Evolutionary conservation across 2,797 vertebrate genomes (phyloP).

Genomic region (Salarias fasciatus): DNA sequence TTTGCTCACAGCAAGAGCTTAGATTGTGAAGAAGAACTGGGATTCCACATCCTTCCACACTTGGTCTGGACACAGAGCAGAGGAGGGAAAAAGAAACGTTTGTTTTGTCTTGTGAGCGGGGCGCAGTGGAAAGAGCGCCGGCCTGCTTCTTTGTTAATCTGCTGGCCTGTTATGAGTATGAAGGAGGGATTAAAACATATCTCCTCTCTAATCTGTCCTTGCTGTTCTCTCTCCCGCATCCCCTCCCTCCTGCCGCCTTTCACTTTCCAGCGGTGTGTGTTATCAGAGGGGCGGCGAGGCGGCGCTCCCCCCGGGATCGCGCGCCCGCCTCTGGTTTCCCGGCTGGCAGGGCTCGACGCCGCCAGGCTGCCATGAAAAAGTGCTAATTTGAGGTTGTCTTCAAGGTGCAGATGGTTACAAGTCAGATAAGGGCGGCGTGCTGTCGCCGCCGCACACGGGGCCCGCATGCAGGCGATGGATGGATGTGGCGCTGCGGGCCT

Average conservation of each 20-base stretch:
- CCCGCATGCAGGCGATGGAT: conserved; percentile 31
- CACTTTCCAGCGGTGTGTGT: conserved; percentile 53
- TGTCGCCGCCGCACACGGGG: conserved; percentile 8
- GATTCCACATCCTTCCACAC: too few relatives aligned
- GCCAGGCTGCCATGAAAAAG: conserved; percentile 14
- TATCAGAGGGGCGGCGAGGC: conserved; percentile 4
- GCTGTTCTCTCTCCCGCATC: conserved; percentile 2
- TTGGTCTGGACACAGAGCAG: not conserved
- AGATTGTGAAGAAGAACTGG: too few relatives aligned
- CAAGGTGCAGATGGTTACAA: not conserved
- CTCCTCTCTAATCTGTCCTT: conserved; percentile 61
- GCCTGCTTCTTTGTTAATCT: conserved; percentile 43
- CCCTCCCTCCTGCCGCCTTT: conserved; percentile 22
- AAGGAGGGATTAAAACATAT: conserved; percentile 67
- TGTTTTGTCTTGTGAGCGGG: conserved; percentile 40
- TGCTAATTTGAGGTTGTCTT: not conserved
- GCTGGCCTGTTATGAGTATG: conserved; percentile 51
- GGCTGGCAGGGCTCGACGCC: conserved; percentile 20
- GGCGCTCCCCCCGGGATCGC: conserved; percentile 36
- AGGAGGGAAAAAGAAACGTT: conserved; percentile 20
- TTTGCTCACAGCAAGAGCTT: too few relatives aligned
- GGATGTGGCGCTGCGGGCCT: conserved; percentile 21
- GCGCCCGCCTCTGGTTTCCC: conserved; percentile 47
- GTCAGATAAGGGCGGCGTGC: conserved; percentile 30
- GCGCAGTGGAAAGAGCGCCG: conserved; percentile 19